Evolutionary conservation across 2,888 invertebrate genomes (phyloP).

Genomic region (Drosophila neotestacea): DNA sequence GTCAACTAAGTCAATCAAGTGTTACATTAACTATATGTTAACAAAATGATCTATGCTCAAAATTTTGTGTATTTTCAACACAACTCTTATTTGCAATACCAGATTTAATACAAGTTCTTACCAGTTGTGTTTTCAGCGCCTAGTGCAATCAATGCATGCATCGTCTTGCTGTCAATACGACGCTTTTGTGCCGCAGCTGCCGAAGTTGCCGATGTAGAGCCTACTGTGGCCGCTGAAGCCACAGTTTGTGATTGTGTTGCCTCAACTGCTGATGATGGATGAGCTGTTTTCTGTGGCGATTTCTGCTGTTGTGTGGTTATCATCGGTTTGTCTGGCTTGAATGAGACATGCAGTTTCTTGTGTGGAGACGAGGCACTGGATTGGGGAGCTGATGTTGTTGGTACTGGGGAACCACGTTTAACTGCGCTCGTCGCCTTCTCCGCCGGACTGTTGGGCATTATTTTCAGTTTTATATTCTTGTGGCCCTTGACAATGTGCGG

Average conservation of each 20-base stretch:
- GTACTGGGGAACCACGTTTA: slow-evolving; percentile 39
- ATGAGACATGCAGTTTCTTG: slow-evolving; percentile 68
- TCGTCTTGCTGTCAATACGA: slow-evolving; percentile 88
- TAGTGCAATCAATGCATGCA: slow-evolving; percentile 87
- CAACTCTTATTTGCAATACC: too few relatives aligned
- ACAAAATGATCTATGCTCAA: too few relatives aligned
- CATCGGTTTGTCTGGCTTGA: slow-evolving; percentile 65
- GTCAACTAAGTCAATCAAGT: too few relatives aligned
- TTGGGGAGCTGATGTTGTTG: slow-evolving; percentile 27
- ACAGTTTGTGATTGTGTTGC: slow-evolving; percentile 23
- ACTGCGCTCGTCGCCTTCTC: slow-evolving; percentile 67
- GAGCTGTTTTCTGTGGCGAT: slow-evolving; percentile 37
- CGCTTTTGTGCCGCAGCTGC: slow-evolving; percentile 83
- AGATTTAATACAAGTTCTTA: slow-evolving; percentile 32
- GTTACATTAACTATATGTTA: too few relatives aligned
- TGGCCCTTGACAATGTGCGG: slow-evolving; percentile 94
- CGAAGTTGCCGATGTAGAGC: slow-evolving; percentile 31
- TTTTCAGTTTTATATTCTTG: slow-evolving; percentile 94
- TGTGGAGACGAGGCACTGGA: slow-evolving; percentile 55
- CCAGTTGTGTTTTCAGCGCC: slow-evolving; percentile 88
- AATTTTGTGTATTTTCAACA: too few relatives aligned
- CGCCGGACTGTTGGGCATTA: slow-evolving; percentile 87
- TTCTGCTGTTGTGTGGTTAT: slow-evolving; percentile 60
- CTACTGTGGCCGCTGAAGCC: slow-evolving; percentile 26
- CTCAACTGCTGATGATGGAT: slow-evolving; percentile 15